Base-by-base conservation (phyloP, 2,888 invertebrate species). In the Brachynemurus nebulosus region DNA sequence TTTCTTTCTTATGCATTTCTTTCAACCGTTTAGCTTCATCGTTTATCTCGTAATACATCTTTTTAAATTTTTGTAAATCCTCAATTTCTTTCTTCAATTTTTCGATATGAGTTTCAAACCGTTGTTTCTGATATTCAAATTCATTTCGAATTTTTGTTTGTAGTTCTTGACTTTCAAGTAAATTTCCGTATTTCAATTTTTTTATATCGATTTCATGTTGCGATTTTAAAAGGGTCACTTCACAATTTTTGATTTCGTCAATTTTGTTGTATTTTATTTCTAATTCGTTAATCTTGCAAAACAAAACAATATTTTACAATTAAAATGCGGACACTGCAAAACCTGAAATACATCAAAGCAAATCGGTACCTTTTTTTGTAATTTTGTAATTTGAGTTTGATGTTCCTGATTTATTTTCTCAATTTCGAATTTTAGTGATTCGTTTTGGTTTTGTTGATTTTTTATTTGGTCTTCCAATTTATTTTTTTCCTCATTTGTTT, bases 401-500 rank as follows among this genome's bases (percentile, higher is more conserved):
- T 33, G 33, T n/a, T n/a, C 4, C 4, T n/a, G 12, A 4, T 33
- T n/a, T 19, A 38, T 19, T 38, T 38, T 38, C 17, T 11, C 17
- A 8, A 40, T 40, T 30, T 40, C 18, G 11, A 2, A 2, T 4
- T 40, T 14, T 18, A 14, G 30, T n/a, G 40, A 30, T 17, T 40
- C 16, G 14, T 18, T 14, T 40, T 40, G 27, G 7, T 38, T 35
- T 34, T 42, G 34, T 20, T 40, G 30, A 2, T 38, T 27, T 1
- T 12, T 18, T 11, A 47, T 46, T 45, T 52, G 46, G 21, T 27
- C 40, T 46, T 50, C 49, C 12, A 50, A 42, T 38, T 37, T 44
- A n/a, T 47, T 39, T 47, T 53, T 53, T 12, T 51, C 51, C n/a
- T 51, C 45, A 21, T 49, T 39, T 30, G 44, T 40, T 38, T 47